Base-by-base conservation (phyloP, 2,888 invertebrate species). In the Drosophila rellima region DNA sequence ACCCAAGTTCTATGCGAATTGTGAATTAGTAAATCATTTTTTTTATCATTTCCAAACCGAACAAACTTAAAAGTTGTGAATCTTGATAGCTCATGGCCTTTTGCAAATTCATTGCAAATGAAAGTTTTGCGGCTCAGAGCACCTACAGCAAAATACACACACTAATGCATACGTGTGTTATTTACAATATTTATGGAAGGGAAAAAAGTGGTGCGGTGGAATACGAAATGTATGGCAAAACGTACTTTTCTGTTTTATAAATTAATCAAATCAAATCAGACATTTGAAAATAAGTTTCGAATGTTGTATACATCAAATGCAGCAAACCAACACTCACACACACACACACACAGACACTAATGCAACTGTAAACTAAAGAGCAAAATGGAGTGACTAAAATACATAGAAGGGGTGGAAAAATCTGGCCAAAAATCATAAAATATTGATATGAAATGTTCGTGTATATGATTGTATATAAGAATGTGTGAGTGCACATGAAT, bases 111-210 rank as follows among this genome's bases (percentile, higher is more conserved):
- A 73, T 68, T 37, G 63, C 18, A 42, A 61, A 54, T 54, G 44
- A 74, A 66, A 64, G 70, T 64, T 75, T 64, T 79, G 56, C 74
- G 77, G 70, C 74, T 79, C 77, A 59, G 57, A 67, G 66, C 80
- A 83, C 83, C 83, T 76, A 86, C 83, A 83, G 86, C 82, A 83
- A 86, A 83, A 70, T 62, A 63, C 63, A 72, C 59, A 65, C 60
- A 66, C n/a, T 51, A 40, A 44, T 39, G 15, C 13, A 72, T 40
- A 45, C 20, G 35, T 47, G 45, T 39, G 15, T 31, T 18, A 37
- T 29, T 42, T 29, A 39, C 44, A 15, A 42, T 15, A 65, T 31
- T 42, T 39, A 7, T 35, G 48, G 52, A 26, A 26, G 13, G 15
- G 8, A 20, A 18, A 29, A 42, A 33, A 11, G 18, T 42, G 51